Evolutionary conservation across 2,797 vertebrate species (phyloP), one percentile per base, ranked within the genome.

Genomic region (Threskiornis aethiopicus): DNA sequence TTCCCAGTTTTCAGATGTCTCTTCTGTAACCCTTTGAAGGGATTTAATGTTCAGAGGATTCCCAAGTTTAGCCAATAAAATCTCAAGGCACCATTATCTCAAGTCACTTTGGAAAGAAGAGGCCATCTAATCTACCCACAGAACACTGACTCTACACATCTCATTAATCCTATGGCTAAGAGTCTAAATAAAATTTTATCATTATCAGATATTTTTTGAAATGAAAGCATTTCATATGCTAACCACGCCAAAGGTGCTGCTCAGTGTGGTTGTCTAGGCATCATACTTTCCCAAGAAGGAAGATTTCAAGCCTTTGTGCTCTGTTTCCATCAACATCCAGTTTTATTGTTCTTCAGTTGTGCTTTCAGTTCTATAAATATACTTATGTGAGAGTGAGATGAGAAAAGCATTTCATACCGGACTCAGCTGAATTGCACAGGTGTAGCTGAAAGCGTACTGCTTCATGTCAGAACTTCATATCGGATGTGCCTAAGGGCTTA

Each of bases 331-430:
- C 72, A 93, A 42, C 82, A 33, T 21, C 5, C 31, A 37, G 5
- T 86, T 93, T 69, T 59, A 77, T 31, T 64, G 44, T 49, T 90
- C 66, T 80, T 71, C 72, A 78, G 15, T 37, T 24, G 6, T 76
- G 65, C 54, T 87, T 92, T 93, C 62, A 72, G 46, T 47, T 88
- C 66, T 89, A 21, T 47, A 84, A 88, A 76, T 31, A 44, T n/a
- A 76, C 16, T 71, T 59, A 41, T 0, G 4, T 44, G 57, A 89
- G 25, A 94, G 37, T 25, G 46, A 89, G 54, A 93, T n/a, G 52
- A 59, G 24, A 96, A 93, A 94, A 87, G 13, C 49, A 39, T 57
- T 93, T 89, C 25, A 22, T 65, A 26, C 26, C 19, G 37, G 49
- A 57, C n/a, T 82, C 64, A 64, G 47, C 67, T 83, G 76, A 89